Conservation (phyloP, 2,113 vertebrate genomes). For the Calidris pugnax region DNA sequence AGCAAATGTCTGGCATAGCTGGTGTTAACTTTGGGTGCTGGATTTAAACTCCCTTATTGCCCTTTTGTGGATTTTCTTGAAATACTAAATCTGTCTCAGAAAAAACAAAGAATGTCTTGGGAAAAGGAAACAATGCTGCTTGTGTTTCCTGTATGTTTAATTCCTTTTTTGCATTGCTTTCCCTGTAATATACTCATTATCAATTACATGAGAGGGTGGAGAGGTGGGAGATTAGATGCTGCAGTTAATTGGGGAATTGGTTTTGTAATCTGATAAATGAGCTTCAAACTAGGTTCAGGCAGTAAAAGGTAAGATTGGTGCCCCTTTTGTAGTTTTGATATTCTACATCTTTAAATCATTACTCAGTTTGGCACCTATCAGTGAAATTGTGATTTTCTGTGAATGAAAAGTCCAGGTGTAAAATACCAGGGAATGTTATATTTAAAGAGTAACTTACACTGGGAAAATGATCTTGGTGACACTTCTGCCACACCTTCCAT, state of each 20-base stretch:
- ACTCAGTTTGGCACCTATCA: background rate
- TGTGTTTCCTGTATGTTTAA: background rate
- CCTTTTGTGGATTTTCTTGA: background rate
- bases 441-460: background rate
- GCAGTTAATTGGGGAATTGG: background rate
- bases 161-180: background rate
- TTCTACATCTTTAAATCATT: background rate
- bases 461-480: background rate
- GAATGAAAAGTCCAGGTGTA: background rate
- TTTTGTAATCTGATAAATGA: background rate
- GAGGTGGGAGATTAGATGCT: background rate
- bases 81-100: background rate
- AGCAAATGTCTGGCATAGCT: background rate
- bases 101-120: background rate
- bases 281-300: background rate
- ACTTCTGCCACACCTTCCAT: background rate
- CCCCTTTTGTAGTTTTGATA: background rate
- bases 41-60: background rate
- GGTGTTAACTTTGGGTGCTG: background rate
- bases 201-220: background rate
- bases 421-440: background rate
- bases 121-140: background rate
- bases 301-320: background rate
- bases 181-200: background rate
- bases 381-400: background rate